Conservation (phyloP, 2,888 invertebrate species). For the Dione juno region DNA sequence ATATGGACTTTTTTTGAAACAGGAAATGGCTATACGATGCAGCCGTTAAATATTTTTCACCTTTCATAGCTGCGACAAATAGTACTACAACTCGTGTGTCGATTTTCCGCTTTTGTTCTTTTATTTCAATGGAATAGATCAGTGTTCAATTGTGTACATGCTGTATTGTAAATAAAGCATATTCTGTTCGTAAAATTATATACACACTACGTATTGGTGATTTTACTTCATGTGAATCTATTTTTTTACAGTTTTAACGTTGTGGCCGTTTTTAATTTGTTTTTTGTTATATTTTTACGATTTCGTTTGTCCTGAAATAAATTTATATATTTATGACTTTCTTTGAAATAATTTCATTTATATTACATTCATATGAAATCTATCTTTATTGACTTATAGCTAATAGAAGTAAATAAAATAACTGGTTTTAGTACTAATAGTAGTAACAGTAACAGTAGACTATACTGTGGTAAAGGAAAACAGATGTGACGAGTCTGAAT, state of each 20-base stretch:
- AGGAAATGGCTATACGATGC: background rate
- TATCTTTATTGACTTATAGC: too few relatives aligned
- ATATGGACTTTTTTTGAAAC: background rate
- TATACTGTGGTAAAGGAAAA: too few relatives aligned
- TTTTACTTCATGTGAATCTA: background rate
- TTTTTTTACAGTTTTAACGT: background rate
- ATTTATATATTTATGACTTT: too few relatives aligned
- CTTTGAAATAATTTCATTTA: too few relatives aligned
- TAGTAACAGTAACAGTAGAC: too few relatives aligned
- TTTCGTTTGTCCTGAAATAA: background rate
- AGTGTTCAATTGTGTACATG: constrained; percentile 12
- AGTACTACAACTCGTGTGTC: constrained; percentile 6
- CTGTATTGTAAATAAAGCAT: constrained; percentile 12
- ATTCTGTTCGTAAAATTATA: constrained; percentile 7
- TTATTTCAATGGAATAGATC: constrained; percentile 11
- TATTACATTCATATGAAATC: too few relatives aligned
- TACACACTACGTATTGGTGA: constrained; percentile 4
- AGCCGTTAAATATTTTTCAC: constrained; percentile 11
- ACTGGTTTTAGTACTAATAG: too few relatives aligned
- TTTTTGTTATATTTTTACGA: background rate
- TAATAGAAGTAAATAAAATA: too few relatives aligned
- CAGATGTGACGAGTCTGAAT: too few relatives aligned
- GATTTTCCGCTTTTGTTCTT: constrained; percentile 6
- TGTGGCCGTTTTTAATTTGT: background rate
- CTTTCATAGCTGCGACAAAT: constrained; percentile 9